Evolutionary conservation across 2,797 vertebrate genomes (phyloP).

Genomic region (Hapalemur alaotrensis): DNA sequence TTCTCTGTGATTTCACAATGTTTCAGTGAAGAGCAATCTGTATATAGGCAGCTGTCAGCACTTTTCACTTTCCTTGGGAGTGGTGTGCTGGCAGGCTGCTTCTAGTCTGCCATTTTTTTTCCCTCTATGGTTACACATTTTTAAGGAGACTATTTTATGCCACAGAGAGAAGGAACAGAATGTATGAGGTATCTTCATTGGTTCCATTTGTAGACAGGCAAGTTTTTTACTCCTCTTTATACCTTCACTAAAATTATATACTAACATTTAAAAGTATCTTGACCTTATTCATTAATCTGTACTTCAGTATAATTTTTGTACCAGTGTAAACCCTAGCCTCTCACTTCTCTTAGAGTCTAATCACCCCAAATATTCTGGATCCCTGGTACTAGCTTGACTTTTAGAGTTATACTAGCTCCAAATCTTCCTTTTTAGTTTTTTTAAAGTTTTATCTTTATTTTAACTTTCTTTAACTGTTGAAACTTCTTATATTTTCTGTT

Average conservation of each 20-base stretch:
- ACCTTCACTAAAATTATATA: background rate
- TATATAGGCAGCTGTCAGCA: too few species aligned
- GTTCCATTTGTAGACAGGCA: background rate
- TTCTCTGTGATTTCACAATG: too few species aligned
- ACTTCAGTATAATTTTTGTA: background rate
- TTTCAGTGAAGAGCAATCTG: too few species aligned
- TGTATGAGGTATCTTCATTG: background rate
- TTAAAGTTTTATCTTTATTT: background rate
- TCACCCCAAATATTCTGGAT: background rate
- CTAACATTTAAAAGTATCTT: background rate
- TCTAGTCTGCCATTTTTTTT: too few species aligned
- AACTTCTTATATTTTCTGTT: background rate
- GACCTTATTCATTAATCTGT: background rate
- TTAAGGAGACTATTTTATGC: background rate
- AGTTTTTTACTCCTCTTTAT: background rate
- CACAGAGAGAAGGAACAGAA: background rate
- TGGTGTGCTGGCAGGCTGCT: too few species aligned
- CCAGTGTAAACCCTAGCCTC: fast-evolving
- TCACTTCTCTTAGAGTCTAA: background rate
- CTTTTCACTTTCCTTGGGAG: too few species aligned
- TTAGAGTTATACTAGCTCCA: background rate
- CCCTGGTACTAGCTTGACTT: background rate
- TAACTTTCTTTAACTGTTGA: background rate
- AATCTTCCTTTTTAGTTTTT: background rate
- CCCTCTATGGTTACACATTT: background rate